Evolutionary conservation across 2,888 invertebrate genomes (phyloP).

Genomic region (Heliothis peltigera): DNA sequence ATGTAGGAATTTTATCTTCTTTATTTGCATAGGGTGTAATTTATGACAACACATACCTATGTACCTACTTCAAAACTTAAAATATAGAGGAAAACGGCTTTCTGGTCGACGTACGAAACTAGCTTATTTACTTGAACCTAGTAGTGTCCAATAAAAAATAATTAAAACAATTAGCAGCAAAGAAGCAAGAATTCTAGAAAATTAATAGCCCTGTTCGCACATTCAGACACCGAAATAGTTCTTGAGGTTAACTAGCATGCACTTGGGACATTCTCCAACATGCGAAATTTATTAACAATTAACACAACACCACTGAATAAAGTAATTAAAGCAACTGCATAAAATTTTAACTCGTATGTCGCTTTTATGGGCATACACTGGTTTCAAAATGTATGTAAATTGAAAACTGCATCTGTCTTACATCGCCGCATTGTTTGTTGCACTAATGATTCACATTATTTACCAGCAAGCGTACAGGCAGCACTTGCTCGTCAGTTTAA

Average conservation of each 20-base stretch:
- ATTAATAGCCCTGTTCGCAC: constrained; percentile 25
- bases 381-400: constrained; percentile 2
- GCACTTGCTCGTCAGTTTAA: constrained; percentile 40
- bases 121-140: background rate
- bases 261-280: constrained; percentile 18
- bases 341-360: constrained; percentile 8
- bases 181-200: constrained; percentile 8
- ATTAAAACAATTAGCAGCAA: constrained; percentile 10
- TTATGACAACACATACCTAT: too few relatives aligned
- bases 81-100: too few relatives aligned
- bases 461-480: constrained; percentile 34
- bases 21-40: too few relatives aligned
- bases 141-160: background rate
- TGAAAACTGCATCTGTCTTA: constrained; percentile 15
- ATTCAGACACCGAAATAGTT: constrained; percentile 22
- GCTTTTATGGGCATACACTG: background rate
- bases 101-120: background rate
- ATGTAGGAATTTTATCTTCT: background rate
- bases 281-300: constrained; percentile 11
- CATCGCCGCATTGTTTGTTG: constrained; percentile 11
- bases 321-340: background rate
- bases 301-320: constrained; percentile 3
- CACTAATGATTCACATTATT: constrained; percentile 40
- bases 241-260: constrained; percentile 7
- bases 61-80: too few relatives aligned